Evolutionary conservation across 2,797 vertebrate genomes (phyloP).

Genomic region (Heterohyrax brucei): DNA sequence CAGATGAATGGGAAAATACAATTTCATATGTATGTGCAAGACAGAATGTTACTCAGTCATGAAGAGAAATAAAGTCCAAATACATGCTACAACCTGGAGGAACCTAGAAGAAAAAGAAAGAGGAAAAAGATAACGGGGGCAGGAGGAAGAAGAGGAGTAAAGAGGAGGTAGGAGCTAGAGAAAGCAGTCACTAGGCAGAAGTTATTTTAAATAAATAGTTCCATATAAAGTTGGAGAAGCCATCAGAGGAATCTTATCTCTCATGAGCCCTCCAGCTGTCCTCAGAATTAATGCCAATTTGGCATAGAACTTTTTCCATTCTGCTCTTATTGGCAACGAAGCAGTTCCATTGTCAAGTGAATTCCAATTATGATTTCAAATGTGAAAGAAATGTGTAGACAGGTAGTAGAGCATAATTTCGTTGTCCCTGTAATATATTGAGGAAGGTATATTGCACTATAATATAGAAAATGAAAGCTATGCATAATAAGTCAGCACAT

Average conservation of each 20-base stretch:
- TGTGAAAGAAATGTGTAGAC: not conserved
- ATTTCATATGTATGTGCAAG: no score
- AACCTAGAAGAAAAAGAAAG: no score
- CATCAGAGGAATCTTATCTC: not conserved
- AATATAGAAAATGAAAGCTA: slow-evolving; percentile 73
- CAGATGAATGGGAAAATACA: no score
- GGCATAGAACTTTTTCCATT: not conserved
- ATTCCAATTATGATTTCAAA: not conserved
- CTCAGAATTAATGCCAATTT: not conserved
- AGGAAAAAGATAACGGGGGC: rapidly evolving
- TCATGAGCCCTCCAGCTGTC: not conserved
- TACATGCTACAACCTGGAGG: no score
- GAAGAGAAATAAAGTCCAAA: no score
- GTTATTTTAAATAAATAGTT: not conserved
- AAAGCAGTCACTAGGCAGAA: not conserved
- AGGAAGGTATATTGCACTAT: slow-evolving; percentile 73
- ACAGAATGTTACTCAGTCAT: no score
- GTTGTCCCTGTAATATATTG: slow-evolving; percentile 76
- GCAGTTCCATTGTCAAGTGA: not conserved
- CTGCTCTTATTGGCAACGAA: not conserved
- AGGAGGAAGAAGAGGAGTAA: no score
- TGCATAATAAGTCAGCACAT: slow-evolving; percentile 65
- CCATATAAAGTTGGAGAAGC: not conserved
- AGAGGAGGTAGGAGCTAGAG: not conserved
- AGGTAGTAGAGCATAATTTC: not conserved